Evolutionary conservation across 2,113 vertebrate species (phyloP).

Genomic region (Mungos mungo): DNA sequence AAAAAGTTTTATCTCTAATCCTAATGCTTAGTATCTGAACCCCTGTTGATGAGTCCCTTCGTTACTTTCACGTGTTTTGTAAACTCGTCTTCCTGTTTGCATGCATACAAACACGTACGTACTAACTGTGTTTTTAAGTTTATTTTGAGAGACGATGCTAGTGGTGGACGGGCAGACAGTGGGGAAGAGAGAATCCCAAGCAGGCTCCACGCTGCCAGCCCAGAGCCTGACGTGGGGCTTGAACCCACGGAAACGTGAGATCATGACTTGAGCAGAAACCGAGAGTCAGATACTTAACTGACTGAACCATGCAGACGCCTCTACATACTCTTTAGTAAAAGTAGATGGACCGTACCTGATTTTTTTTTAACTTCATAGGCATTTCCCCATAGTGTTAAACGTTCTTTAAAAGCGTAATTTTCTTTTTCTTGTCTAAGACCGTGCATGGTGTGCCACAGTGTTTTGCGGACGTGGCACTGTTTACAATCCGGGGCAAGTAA

Average conservation of each 20-base stretch:
- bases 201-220: no score
- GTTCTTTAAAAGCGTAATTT: background rate
- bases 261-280: no score
- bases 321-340: background rate
- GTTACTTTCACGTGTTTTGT: background rate
- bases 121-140: no score
- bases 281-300: no score
- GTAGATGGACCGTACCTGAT: no score
- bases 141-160: no score
- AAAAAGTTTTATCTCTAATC: background rate
- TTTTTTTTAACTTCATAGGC: background rate
- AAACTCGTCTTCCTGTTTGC: accelerated
- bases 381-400: background rate
- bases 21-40: background rate
- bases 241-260: no score
- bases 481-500: accelerated
- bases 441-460: background rate
- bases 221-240: no score
- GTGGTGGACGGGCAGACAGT: no score
- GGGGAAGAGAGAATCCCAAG: no score
- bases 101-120: accelerated
- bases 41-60: accelerated
- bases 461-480: background rate
- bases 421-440: background rate
- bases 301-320: no score